A percentile compares a stretch with the other conserved stretches of the same genome.
These are phyloP conservation scores for Aphelinus atriplicis DNA, from an alignment of 1,140 invertebrate species.

Conservation along the genomic window DNA sequence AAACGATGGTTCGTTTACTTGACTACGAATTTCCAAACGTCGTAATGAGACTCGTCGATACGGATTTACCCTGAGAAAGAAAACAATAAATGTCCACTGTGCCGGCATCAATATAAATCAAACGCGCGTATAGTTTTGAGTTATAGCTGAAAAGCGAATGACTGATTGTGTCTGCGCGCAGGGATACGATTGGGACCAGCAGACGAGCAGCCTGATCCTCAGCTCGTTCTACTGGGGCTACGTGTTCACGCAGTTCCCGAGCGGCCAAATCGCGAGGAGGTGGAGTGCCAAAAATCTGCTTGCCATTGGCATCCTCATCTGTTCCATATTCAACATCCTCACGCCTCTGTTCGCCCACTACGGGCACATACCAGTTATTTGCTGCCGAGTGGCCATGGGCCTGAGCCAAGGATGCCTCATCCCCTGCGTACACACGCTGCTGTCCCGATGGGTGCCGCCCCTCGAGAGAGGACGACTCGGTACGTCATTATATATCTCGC, in stretches of 20 bases:
- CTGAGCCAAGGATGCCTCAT: constrained; percentile 81
- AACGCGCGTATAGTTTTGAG: neutral
- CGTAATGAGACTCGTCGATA: no score
- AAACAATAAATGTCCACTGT: no score
- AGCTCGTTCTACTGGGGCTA: constrained; percentile 69
- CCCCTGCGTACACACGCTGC: constrained; percentile 79
- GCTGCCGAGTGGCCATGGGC: constrained; percentile 77
- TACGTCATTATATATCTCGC: constrained; percentile 1
- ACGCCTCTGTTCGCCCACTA: constrained; percentile 59
- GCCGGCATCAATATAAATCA: no score
- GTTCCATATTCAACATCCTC: constrained; percentile 64
- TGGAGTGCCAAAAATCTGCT: constrained; percentile 65
- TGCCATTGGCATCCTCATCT: constrained; percentile 54
- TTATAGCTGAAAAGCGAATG: no score
- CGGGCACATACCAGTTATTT: constrained; percentile 72
- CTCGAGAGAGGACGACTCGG: constrained; percentile 70
- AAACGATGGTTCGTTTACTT: no score
- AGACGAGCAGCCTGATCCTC: constrained; percentile 64
- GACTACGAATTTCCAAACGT: no score
- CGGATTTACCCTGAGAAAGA: no score
- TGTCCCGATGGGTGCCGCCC: constrained; percentile 82
- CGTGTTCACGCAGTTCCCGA: constrained; percentile 68
- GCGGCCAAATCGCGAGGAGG: constrained; percentile 63
- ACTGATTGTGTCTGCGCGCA: constrained; percentile 20
- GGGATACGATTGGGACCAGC: constrained; percentile 65